Base-by-base conservation (phyloP, 2,797 vertebrate species). In the Parambassis ranga region DNA sequence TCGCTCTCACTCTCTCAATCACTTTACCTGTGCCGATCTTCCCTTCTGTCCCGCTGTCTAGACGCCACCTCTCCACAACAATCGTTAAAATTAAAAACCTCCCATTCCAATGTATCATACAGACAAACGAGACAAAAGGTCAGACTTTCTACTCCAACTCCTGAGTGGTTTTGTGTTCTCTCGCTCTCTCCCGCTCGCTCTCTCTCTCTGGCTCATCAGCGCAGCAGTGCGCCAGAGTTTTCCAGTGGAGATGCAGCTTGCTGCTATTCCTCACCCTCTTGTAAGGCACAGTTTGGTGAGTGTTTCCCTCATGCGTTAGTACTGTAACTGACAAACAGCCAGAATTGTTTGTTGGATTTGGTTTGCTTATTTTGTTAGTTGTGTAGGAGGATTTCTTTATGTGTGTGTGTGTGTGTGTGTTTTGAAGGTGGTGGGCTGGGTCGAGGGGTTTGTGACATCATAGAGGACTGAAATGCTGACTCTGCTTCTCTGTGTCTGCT, bases 401-500 rank as follows among this genome's bases (percentile, higher is more conserved):
- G 14, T 43, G 44, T 30, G 7, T 36, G 42, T 44, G 47, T 35
- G 7, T 30, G 50, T 28, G 39, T 19, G 41, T 30, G 23, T 53
- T 58, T 61, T 38, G 20, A 41, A 42, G 46, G 57, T 24, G 46
- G 41, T 27, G 27, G 77, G 73, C 33, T 77, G 78, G 66, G 59
- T 63, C 65, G 51, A 81, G 63, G 67, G 64, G 66, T 72, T 71
- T 52, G 79, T 91, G 90, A 92, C 92, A 91, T 93, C 91, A 92
- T 82, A 76, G 56, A 71, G 86, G 64, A 62, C 69, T 81, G 71
- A 87, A 89, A 75, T 83, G 93, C 92, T 93, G 93, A 93, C 88
- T 90, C 85, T 81, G 90, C 89, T 88, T 84, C 86, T 84, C 81
- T 79, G 70, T 74, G 71, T 82, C 66, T 71, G 81, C 82, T 79